Evolutionary conservation across 2,888 invertebrate genomes (phyloP), one percentile per base, ranked within the genome.

Genomic region (Ormyrus nitidulus): DNA sequence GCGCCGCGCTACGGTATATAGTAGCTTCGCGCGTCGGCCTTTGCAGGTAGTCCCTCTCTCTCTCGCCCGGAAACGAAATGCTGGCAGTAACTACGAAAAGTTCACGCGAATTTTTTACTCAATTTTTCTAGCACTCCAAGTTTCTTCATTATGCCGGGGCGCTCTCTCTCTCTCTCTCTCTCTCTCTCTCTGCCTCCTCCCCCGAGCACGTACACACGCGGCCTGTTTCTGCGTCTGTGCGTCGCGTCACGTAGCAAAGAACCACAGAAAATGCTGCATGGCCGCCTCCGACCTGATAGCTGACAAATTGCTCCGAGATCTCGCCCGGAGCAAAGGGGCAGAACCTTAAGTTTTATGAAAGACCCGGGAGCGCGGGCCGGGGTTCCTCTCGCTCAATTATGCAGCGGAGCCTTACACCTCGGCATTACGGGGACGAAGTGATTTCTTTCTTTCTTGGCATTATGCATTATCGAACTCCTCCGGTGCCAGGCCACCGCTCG

Each of bases 1-100:
- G 51, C 51, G 7, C 9, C 51, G 51, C 51, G 10, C 51, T 19
- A 34, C 34, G 34, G 34, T 34, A 51, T 51, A 51, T 10, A 51
- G 7, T 10, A 9, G 9, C 51, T 9, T 10, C 51, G 51, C 51
- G 9, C 51, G 51, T 9, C 51, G 51, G 10, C 51, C 9, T 9
- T 10, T 7, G 51, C 51, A 51, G 51, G 51, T 51, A 51, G 10
- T 51, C 51, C 9, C 10, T 9, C 9, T 19, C 19, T 10, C 51
- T 51, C 10, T 51, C 10, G 51, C 51, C 6, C 51, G 51, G 51
- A 51, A 51, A 51, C 51, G 51, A 51, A 51, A 34, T n/a, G n/a
- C 11, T 64, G 64, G 64, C 64, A 64, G 48, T 46, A n/a, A 48
- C 48, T 64, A 46, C n/a, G 48, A 0, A 64, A 64, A 64, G 64